Base-by-base conservation (phyloP, 2,113 vertebrate species). In the Sylvia atricapilla region DNA sequence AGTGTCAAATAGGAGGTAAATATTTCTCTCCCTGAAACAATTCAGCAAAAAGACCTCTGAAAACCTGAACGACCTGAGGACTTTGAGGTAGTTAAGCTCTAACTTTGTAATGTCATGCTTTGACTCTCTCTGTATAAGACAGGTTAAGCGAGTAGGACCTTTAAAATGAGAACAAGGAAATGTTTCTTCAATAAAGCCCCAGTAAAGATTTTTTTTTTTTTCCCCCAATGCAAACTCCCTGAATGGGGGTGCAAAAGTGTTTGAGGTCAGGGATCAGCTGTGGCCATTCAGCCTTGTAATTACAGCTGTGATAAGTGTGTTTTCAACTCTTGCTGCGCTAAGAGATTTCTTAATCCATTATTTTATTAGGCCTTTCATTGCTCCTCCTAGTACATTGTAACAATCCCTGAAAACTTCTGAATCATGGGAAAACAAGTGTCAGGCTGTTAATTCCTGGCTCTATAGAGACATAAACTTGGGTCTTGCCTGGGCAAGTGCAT, bases 211-310 rank as follows among this genome's bases (percentile, higher is more conserved):
- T 86, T 39, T 58, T 56, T 77, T 75, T 55, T 76, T 75, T 60
- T 68, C 49, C 53, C 56, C 66, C 79, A 15, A 33, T 79, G 69
- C 81, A 79, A n/a, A 12, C 41, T 78, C 3, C 0, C 53, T 74
- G 81, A 46, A 28, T 84, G 62, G 70, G 56, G 89, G 41, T 52
- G 47, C 73, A 47, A 14, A 76, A 73, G 82, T 35, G 44, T 68
- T 87, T 79, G 77, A 85, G 89, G 84, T 94, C 53, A 76, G 46
- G 81, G 89, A 91, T 96, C 91, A 87, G 84, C 89, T 83, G 58
- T 91, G 93, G 59, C 84, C n/a, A 17, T 68, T 85, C 89, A 87
- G 81, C 46, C 84, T 85, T 89, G 78, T 96, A 96, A 95, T 95
- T 97, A 92, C 69, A 87, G 81, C 89, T 82, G n/a, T 85, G 91